Conservation (phyloP, 2,113 vertebrate species). For the Triplophysa rosa region DNA sequence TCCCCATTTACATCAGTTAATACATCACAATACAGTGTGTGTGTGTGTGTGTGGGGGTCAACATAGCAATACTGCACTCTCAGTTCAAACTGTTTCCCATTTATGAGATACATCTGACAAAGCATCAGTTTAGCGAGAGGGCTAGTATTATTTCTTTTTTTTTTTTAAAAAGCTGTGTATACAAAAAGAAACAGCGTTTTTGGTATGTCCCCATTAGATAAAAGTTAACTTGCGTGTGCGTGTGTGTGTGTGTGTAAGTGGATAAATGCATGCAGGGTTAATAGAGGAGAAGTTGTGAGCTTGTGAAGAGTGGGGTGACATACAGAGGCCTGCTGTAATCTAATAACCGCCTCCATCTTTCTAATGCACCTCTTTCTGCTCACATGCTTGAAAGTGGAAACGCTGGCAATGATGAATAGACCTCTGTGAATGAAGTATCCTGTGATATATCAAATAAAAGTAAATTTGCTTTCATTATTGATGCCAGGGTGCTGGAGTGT, state of each 20-base stretch:
- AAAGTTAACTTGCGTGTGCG: not conserved
- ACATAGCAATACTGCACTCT: no score
- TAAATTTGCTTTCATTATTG: constrained; percentile 58
- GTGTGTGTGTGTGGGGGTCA: not conserved
- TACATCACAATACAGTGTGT: no score
- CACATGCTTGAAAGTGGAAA: constrained; percentile 35
- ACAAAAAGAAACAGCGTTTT: not conserved
- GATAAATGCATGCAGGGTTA: constrained; percentile 53
- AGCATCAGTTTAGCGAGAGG: no score
- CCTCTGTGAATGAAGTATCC: constrained; percentile 56
- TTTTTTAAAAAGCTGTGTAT: no score
- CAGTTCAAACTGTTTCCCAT: no score
- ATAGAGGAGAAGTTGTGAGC: constrained; percentile 55
- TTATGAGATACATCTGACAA: no score
- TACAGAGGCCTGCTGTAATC: constrained; percentile 51
- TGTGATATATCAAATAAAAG: constrained; percentile 57
- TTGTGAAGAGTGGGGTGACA: constrained; percentile 53
- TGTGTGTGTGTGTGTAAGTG: not conserved
- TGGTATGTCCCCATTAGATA: not conserved
- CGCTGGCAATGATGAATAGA: constrained; percentile 55
- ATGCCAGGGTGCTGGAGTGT: constrained; percentile 42
- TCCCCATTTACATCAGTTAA: no score
- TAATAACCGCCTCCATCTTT: constrained; percentile 54
- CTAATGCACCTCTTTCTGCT: constrained; percentile 51
- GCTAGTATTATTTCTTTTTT: no score